Percentiles rank a stretch among this genome's conserved stretches.
Conservation (phyloP, 2,888 invertebrate species). For the Sycophila texana region DNA sequence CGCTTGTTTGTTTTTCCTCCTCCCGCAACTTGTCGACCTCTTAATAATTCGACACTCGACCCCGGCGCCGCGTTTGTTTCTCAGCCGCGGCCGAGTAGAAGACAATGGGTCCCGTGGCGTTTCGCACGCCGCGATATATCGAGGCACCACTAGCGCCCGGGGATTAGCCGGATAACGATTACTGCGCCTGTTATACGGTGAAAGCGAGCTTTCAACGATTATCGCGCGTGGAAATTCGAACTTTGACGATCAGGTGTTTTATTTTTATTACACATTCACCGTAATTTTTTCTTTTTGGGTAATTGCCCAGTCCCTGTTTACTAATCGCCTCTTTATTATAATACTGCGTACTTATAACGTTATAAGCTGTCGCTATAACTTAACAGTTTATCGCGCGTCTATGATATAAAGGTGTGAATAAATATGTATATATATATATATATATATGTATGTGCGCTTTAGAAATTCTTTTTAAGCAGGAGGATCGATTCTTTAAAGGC, state of each 20-base stretch:
- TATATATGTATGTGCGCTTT: background rate
- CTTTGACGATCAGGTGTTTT: background rate
- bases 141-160: too few species aligned
- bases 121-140: slow-evolving; percentile 22
- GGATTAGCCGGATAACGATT: background rate
- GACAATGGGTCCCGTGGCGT: slow-evolving; percentile 10
- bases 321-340: too few species aligned
- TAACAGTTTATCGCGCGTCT: too few species aligned
- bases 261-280: too few species aligned
- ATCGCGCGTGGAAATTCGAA: background rate
- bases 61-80: background rate
- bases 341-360: too few species aligned
- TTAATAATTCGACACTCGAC: slow-evolving; percentile 9
- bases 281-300: too few species aligned
- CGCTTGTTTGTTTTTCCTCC: slow-evolving; percentile 22
- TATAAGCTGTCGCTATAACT: too few species aligned
- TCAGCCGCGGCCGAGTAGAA: slow-evolving; percentile 12
- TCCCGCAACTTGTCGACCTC: background rate
- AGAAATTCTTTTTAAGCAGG: too few species aligned
- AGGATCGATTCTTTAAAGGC: too few species aligned
- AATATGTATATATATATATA: background rate
- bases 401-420: background rate
- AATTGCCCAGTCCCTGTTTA: too few species aligned
- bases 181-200: background rate
- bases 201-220: background rate